These are phyloP conservation scores for Caenorhabditis parvicauda DNA, from an alignment of 2,888 invertebrate genomes.

Conservation along the genomic window DNA sequence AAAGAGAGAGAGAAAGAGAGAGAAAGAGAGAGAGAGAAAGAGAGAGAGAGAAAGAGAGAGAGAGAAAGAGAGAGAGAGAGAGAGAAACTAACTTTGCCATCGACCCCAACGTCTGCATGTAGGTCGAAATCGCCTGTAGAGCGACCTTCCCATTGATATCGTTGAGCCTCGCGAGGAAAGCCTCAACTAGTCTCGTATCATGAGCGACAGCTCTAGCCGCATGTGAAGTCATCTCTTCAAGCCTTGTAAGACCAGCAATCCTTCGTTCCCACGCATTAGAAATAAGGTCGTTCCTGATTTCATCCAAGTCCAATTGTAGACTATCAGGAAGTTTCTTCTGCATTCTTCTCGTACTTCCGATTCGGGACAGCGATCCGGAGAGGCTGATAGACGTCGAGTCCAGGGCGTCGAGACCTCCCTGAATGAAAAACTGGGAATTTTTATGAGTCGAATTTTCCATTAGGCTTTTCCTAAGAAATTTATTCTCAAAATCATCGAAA, in stretches of 20 bases:
- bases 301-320: conserved; percentile 40
- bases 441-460: not conserved
- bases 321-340: conserved; percentile 39
- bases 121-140: conserved; percentile 35
- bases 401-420: conserved; percentile 34
- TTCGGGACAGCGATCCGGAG: conserved; percentile 24
- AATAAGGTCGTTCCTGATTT: conserved; percentile 29
- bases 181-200: conserved; percentile 39
- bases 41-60: too few species aligned
- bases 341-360: conserved; percentile 29
- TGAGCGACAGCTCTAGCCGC: conserved; percentile 31
- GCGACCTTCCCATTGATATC: conserved; percentile 44
- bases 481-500: too few species aligned
- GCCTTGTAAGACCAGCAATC: conserved; percentile 29
- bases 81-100: conserved; percentile 31
- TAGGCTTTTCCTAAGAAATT: not conserved
- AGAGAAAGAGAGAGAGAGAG: too few species aligned
- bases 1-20: too few species aligned
- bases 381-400: conserved; percentile 23
- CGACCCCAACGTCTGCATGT: conserved; percentile 28
- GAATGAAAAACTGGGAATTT: conserved; percentile 3
- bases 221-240: conserved; percentile 32
- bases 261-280: conserved; percentile 34
- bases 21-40: not conserved
- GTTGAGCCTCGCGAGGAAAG: conserved; percentile 37